Base-by-base conservation (phyloP, 2,113 vertebrate species). In the Solea solea region DNA sequence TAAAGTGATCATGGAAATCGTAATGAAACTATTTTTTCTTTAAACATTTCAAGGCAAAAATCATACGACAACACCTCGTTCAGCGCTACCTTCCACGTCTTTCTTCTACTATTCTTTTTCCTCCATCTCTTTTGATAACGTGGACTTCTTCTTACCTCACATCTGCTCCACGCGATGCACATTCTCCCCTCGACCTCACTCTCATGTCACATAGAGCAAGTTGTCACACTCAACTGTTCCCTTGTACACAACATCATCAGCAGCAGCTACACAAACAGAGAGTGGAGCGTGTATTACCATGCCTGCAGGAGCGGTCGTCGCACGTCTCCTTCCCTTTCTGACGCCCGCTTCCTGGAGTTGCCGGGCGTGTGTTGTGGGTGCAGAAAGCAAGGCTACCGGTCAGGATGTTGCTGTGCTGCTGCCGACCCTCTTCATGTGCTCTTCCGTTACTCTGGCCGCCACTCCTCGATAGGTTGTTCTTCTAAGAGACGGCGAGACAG, bases 351-450 rank as follows among this genome's bases (percentile, higher is more conserved):
- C 14, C 80, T 80, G 61, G 69, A 74, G 82, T 74, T 45, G 67
- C 68, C 14, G 84, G 77, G 87, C 76, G 78, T 7, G 56, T 55
- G 77, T 50, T 81, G 76, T 16, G 63, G 71, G 69, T 71, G 69
- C 64, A 79, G 78, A 76, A 21, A 57, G 58, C 64, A 56, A 75
- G 81, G 81, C 83, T 75, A 58, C n/a, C 52, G 59, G 88, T 92
- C 91, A 92, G 90, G 92, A 93, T 79, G 85, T 78, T 63, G 88
- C 74, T 79, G 79, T 78, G 64, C 46, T 86, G 84, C 91, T 88
- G 93, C 91, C 94, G 92, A 92, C 86, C 87, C 93, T 97, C 96
- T 94, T 96, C 97, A 98, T 98, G 96, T 95, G 96, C 91, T 90
- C 94, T 83, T 80, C 89, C 95, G 94, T 93, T 89, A 83, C 86